Evolutionary conservation across 2,888 invertebrate genomes (phyloP).

Genomic region (Eupithecia pulchellata): DNA sequence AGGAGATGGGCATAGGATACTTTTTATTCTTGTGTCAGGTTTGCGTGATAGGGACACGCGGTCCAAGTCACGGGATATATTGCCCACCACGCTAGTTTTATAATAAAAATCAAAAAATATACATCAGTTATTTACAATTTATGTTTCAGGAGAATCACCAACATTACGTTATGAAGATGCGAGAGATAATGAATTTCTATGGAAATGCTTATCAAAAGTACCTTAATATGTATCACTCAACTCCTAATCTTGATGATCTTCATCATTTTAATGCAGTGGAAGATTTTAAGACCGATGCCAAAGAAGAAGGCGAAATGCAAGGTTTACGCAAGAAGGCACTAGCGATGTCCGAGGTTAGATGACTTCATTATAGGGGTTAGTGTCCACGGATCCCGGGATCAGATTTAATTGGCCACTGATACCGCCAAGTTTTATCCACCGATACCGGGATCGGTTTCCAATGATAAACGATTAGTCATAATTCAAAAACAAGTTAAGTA

Average conservation of each 20-base stretch:
- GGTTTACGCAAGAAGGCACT: neutral
- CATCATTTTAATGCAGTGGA: neutral
- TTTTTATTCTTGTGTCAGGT: too few species aligned
- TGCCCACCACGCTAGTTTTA: too few species aligned
- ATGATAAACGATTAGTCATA: too few species aligned
- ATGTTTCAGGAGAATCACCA: neutral
- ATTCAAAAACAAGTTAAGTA: too few species aligned
- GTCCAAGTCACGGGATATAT: too few species aligned
- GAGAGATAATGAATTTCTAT: neutral
- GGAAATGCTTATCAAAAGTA: neutral
- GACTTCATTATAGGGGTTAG: neutral
- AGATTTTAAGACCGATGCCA: neutral
- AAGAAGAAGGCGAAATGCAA: neutral
- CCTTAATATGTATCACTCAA: neutral
- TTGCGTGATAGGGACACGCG: too few species aligned
- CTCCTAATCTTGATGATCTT: neutral
- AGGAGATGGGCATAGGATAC: too few species aligned
- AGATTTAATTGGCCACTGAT: too few species aligned
- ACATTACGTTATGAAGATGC: neutral
- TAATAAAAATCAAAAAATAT: neutral
- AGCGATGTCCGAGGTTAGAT: neutral
- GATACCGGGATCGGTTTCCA: too few species aligned
- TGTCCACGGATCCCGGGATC: too few species aligned
- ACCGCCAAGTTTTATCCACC: too few species aligned
- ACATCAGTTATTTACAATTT: neutral